These are phyloP conservation scores for Actenoides lindsayi DNA, from an alignment of 2,113 vertebrate genomes.

Conservation along the genomic window DNA sequence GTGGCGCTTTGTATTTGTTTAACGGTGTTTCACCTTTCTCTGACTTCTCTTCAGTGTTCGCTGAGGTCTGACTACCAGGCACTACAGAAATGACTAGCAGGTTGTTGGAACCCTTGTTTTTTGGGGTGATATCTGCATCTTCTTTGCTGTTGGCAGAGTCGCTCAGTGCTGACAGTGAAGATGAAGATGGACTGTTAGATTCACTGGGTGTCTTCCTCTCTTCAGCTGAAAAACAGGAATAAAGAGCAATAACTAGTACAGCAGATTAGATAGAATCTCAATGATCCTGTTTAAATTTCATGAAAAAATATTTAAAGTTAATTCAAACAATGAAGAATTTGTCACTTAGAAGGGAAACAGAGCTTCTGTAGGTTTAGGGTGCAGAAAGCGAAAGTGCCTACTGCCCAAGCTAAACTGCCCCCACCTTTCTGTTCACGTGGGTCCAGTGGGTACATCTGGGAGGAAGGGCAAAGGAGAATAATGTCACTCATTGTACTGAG, in stretches of 20 bases:
- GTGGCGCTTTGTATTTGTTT: neutral
- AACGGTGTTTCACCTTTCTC: slow-evolving; percentile 87
- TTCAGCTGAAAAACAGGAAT: slow-evolving; percentile 71
- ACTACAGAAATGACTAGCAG: slow-evolving; percentile 91
- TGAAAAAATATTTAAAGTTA: neutral
- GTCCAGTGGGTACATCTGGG: neutral
- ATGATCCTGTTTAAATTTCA: neutral
- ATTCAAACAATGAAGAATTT: neutral
- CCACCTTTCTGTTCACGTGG: neutral
- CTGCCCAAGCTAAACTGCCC: neutral
- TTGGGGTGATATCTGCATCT: slow-evolving; percentile 85
- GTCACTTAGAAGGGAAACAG: neutral
- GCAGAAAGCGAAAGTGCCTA: neutral
- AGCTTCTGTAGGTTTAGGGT: neutral
- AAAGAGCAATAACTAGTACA: neutral
- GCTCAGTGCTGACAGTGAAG: slow-evolving; percentile 94
- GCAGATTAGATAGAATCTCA: neutral
- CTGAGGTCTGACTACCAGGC: slow-evolving; percentile 86
- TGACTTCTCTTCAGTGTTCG: slow-evolving; percentile 90
- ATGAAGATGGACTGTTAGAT: slow-evolving; percentile 94
- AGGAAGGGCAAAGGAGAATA: neutral
- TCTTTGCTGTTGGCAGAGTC: slow-evolving; percentile 97
- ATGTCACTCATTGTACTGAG: neutral
- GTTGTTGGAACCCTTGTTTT: slow-evolving; percentile 87
- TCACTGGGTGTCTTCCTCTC: slow-evolving; percentile 82